These are phyloP conservation scores for Bolinopsis microptera DNA, from an alignment of 37 sponge, comb jelly and placozoan genomes.

Conservation along the genomic window DNA sequence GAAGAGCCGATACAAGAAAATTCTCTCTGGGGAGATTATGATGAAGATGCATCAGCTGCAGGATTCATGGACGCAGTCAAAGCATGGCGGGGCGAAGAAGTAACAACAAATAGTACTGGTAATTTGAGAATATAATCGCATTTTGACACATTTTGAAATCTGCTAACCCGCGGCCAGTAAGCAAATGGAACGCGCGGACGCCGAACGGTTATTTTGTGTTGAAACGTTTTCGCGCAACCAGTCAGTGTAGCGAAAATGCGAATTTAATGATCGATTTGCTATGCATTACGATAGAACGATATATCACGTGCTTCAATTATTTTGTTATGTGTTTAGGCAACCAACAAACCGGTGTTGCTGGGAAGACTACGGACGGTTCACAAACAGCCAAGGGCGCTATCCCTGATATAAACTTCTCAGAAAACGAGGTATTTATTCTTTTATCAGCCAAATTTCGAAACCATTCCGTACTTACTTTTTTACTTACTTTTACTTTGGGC, in stretches of 20 bases:
- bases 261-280: too few relatives aligned
- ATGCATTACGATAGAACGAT: too few relatives aligned
- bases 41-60: constrained; percentile 30
- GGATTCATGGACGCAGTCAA: constrained; percentile 25
- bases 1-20: not conserved
- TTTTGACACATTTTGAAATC: not conserved
- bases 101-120: not conserved
- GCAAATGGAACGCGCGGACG: not conserved
- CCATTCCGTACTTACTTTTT: too few relatives aligned
- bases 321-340: too few relatives aligned
- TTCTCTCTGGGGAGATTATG: constrained; percentile 53
- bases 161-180: not conserved
- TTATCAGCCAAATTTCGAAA: too few relatives aligned
- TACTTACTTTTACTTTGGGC: too few relatives aligned
- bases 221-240: constrained; percentile 4
- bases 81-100: constrained; percentile 51
- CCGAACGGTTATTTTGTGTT: not conserved
- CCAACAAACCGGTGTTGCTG: not conserved
- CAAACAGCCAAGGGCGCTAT: not conserved
- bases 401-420: constrained; percentile 44
- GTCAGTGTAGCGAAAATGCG: not conserved
- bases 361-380: constrained; percentile 4
- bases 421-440: constrained; percentile 10
- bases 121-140: not conserved
- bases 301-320: too few relatives aligned